Evolutionary conservation across 2,888 invertebrate genomes (phyloP).

Genomic region (Nomada fabriciana): DNA sequence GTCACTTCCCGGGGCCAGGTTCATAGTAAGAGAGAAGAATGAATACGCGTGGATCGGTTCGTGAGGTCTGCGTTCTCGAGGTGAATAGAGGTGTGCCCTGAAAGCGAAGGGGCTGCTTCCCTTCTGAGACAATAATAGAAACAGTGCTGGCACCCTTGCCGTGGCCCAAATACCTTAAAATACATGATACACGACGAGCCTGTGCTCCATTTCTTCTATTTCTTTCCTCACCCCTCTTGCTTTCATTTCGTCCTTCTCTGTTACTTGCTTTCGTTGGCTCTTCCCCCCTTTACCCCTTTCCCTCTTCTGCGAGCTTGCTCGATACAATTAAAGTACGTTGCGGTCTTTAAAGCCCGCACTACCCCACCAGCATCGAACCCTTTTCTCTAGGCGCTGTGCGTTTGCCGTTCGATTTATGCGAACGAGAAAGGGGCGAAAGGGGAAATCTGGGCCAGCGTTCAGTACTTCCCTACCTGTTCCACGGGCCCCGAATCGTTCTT

Average conservation of each 20-base stretch:
- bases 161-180: constrained; percentile 77
- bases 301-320: constrained; percentile 17
- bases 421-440: constrained; percentile 64
- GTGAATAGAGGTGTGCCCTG: constrained; percentile 43
- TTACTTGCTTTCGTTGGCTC: constrained; percentile 3
- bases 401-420: constrained; percentile 75
- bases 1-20: constrained; percentile 59
- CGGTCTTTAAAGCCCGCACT: constrained; percentile 71
- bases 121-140: constrained; percentile 83
- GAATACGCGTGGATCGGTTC: constrained; percentile 57
- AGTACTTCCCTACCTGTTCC: constrained; percentile 65
- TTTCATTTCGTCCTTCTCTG: constrained; percentile 16
- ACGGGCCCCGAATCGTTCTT: not conserved
- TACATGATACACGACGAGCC: constrained; percentile 71
- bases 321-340: constrained; percentile 84
- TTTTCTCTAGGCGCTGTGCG: constrained; percentile 26
- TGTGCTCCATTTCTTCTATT: constrained; percentile 42
- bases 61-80: constrained; percentile 41
- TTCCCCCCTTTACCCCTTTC: not conserved
- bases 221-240: constrained; percentile 25
- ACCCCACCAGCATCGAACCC: not conserved
- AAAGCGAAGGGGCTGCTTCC: constrained; percentile 63
- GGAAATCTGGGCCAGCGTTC: constrained; percentile 69
- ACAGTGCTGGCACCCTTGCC: constrained; percentile 78
- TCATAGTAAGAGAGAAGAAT: constrained; percentile 15